phyloP scores from a whole-genome alignment of 2,888 invertebrate species.

The Habroteleia sp. region DNA sequence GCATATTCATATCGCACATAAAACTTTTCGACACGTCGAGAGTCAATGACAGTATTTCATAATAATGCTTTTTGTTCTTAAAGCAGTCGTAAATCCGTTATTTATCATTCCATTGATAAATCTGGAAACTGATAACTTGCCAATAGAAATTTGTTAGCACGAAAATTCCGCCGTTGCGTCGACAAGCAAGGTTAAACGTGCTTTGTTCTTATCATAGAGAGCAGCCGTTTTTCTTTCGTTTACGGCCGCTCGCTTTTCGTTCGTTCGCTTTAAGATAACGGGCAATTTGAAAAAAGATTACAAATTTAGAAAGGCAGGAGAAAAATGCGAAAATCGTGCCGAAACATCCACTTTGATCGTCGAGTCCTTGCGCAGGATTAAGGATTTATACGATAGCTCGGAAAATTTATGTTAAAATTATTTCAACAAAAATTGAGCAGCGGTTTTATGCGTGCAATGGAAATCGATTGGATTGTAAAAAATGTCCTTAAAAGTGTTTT shows the following conservation, averaged over 20 bases:
- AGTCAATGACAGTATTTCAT: too few species aligned
- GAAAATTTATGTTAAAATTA: too few species aligned
- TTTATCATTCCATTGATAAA: constrained; percentile 5
- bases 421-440: too few species aligned
- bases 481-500: constrained; percentile 36
- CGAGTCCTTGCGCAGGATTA: too few species aligned
- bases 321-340: too few species aligned
- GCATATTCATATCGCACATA: too few species aligned
- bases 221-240: neutral
- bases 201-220: neutral
- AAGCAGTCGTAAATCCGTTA: neutral
- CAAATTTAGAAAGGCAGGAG: too few species aligned
- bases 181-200: neutral
- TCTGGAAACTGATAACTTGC: constrained; percentile 9
- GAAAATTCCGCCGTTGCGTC: neutral
- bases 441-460: too few species aligned
- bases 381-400: too few species aligned
- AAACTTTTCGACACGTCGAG: too few species aligned
- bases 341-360: too few species aligned
- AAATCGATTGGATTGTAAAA: constrained; percentile 47
- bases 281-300: constrained; percentile 1
- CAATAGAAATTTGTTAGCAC: constrained; percentile 13
- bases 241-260: neutral
- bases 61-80: neutral
- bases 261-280: constrained; percentile 1